Percentiles rank a stretch among this genome's conserved stretches.
Conservation (phyloP, 2,888 invertebrate species). For the Piscicola geometra region DNA sequence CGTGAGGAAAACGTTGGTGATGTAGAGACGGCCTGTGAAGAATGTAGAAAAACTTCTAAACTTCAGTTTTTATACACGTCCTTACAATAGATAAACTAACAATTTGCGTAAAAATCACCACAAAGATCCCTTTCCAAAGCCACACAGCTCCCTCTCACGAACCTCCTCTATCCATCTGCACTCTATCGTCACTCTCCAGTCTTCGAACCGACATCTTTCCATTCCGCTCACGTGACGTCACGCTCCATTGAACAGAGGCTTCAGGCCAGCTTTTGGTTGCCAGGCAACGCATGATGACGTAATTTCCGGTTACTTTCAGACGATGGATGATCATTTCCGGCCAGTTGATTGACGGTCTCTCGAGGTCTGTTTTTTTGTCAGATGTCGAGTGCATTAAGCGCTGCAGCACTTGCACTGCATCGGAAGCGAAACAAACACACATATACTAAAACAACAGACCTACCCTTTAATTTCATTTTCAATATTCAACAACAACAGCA, state of each 20-base stretch:
- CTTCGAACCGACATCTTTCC: background rate
- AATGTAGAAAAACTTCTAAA: too few species aligned
- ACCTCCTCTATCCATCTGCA: background rate
- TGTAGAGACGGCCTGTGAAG: constrained; percentile 11
- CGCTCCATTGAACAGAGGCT: constrained; percentile 21
- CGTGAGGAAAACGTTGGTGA: background rate
- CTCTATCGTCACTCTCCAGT: background rate
- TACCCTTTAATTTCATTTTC: background rate
- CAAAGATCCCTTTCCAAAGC: too few species aligned
- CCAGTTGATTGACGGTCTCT: constrained; percentile 6
- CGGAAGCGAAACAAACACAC: background rate
- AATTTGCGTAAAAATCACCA: too few species aligned
- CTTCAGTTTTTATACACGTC: too few species aligned
- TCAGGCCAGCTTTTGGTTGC: constrained; percentile 26
- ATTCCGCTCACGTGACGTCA: constrained; percentile 15
- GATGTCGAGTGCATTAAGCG: background rate
- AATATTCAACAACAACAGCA: too few species aligned
- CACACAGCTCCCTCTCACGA: too few species aligned
- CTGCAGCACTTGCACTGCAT: too few species aligned
- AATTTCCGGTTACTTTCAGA: constrained; percentile 29
- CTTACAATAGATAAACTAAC: too few species aligned
- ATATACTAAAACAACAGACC: background rate
- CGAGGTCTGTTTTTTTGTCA: background rate
- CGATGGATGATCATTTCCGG: constrained; percentile 31
- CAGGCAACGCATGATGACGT: constrained; percentile 34